Percentiles rank a stretch among this genome's conserved stretches.
Evolutionary conservation across 64 coral and sea anemone genomes (phyloP).

Genomic region (Actinia tenebrosa): DNA sequence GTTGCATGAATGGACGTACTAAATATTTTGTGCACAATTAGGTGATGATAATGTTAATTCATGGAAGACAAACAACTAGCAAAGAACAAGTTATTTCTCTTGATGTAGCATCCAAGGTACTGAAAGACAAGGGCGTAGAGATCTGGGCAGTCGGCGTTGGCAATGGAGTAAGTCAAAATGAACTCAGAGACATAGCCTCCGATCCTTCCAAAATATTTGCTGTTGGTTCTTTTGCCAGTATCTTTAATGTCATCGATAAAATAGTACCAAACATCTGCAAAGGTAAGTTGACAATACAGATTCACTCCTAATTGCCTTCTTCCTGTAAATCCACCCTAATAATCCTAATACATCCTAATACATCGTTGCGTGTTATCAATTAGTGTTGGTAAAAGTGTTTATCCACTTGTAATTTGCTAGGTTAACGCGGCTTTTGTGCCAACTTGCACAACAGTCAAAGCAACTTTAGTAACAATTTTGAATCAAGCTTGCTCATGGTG

Average conservation of each 20-base stretch:
- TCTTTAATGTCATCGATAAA: conserved; percentile 8
- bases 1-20: background rate
- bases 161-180: conserved; percentile 4
- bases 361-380: too few species aligned
- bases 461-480: too few species aligned
- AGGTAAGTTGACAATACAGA: conserved; percentile 7
- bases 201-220: conserved; percentile 33
- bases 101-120: conserved; percentile 38
- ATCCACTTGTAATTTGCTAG: too few species aligned
- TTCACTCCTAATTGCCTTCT: too few species aligned
- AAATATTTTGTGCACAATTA: background rate
- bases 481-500: too few species aligned
- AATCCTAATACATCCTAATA: too few species aligned
- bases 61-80: conserved; percentile 18
- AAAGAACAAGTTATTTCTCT: conserved; percentile 36
- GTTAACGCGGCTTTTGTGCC: too few species aligned
- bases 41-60: conserved; percentile 13
- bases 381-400: too few species aligned
- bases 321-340: background rate
- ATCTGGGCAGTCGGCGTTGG: conserved; percentile 62
- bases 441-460: too few species aligned
- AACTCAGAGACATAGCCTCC: conserved; percentile 24
- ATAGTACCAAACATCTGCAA: conserved; percentile 20
- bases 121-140: conserved; percentile 64
- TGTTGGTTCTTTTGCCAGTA: conserved; percentile 9